Conservation (phyloP, 2,888 invertebrate genomes). For the Ornithoptera alexandrae region DNA sequence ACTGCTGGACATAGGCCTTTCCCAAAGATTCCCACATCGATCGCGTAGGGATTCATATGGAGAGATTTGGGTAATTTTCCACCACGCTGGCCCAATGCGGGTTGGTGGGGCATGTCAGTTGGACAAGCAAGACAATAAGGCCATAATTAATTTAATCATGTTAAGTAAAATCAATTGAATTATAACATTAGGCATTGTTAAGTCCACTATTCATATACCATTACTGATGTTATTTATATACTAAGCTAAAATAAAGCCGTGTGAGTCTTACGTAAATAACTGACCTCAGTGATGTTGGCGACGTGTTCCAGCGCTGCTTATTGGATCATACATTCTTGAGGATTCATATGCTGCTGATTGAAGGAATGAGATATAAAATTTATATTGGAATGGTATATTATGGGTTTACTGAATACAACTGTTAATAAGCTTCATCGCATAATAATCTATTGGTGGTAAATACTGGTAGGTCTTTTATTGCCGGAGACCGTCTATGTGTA, state of each 20-base stretch:
- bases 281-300: conserved; percentile 4
- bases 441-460: not conserved
- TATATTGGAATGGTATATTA: not conserved
- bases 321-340: conserved; percentile 27
- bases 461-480: too few species aligned
- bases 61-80: too few species aligned
- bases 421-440: not conserved
- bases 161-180: not conserved
- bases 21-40: too few species aligned
- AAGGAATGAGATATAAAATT: not conserved
- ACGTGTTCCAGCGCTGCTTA: conserved; percentile 15
- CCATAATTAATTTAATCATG: not conserved
- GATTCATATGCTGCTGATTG: conserved; percentile 12
- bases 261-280: conserved; percentile 15
- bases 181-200: not conserved
- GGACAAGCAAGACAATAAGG: not conserved
- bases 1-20: too few species aligned
- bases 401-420: not conserved
- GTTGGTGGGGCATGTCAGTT: not conserved
- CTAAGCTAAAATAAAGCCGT: conserved; percentile 5
- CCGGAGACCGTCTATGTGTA: too few species aligned
- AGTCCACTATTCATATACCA: not conserved
- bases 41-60: too few species aligned
- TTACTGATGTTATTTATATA: conserved; percentile 8
- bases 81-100: too few species aligned